These are phyloP conservation scores for Gari tellinella DNA, from an alignment of 2,888 invertebrate species.

Conservation along the genomic window DNA sequence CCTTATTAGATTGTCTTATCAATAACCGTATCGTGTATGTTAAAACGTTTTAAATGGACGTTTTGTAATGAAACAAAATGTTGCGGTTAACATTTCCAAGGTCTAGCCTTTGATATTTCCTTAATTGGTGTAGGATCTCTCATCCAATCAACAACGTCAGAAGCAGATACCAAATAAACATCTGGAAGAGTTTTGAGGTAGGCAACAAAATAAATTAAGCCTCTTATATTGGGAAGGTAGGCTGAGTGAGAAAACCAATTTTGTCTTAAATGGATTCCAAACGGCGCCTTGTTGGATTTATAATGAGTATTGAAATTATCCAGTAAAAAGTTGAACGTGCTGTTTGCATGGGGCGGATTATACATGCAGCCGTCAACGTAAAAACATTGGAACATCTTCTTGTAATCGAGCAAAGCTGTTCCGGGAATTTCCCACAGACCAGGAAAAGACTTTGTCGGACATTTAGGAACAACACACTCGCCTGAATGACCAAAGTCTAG, in stretches of 20 bases:
- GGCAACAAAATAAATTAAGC: conserved; percentile 66
- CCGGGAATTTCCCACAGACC: conserved; percentile 88
- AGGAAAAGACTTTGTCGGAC: conserved; percentile 80
- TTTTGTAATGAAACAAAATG: no score
- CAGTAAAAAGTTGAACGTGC: conserved; percentile 86
- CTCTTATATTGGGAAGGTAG: conserved; percentile 63
- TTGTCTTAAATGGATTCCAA: conserved; percentile 92
- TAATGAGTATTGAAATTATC: conserved; percentile 91
- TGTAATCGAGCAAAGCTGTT: conserved; percentile 63
- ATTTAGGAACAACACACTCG: conserved; percentile 56
- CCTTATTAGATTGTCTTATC: no score
- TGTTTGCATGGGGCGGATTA: conserved; percentile 65
- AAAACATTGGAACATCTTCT: conserved; percentile 66
- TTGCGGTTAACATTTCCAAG: conserved; percentile 70
- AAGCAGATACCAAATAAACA: conserved; percentile 69
- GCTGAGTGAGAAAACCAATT: conserved; percentile 88
- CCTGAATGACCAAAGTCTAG: conserved; percentile 88
- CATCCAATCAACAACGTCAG: conserved; percentile 73
- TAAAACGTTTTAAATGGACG: no score
- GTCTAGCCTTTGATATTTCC: conserved; percentile 48
- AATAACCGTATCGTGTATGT: no score
- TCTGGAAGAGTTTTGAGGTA: conserved; percentile 60
- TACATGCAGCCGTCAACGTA: conserved; percentile 77
- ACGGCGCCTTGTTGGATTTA: conserved; percentile 89
- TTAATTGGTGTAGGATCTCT: conserved; percentile 64